Percentiles rank a stretch among this genome's conserved stretches.
Evolutionary conservation across 2,797 vertebrate genomes (phyloP).

Genomic region (Scarus forsteni): DNA sequence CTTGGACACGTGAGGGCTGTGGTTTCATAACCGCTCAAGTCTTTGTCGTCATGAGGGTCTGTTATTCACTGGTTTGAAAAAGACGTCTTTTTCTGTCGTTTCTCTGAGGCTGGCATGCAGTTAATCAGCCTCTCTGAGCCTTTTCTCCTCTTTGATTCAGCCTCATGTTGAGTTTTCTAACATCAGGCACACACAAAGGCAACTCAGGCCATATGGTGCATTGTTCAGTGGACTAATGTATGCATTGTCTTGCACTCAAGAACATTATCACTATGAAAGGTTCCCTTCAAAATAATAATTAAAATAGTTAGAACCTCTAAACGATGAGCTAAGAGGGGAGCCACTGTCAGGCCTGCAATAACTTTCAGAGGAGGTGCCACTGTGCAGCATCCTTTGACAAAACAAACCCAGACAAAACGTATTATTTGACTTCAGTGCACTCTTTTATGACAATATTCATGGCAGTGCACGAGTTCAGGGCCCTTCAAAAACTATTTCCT

Average conservation of each 20-base stretch:
- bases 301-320: background rate
- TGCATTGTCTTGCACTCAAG: background rate
- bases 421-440: too few species aligned
- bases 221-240: slow-evolving; percentile 1
- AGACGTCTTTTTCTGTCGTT: slow-evolving; percentile 8
- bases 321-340: too few species aligned
- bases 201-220: slow-evolving; percentile 16
- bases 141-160: slow-evolving; percentile 3
- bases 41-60: slow-evolving; percentile 5
- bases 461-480: too few species aligned
- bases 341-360: too few species aligned
- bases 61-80: background rate
- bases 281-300: slow-evolving; percentile 1
- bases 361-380: too few species aligned
- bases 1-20: background rate
- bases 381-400: too few species aligned
- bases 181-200: background rate
- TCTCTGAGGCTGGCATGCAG: background rate
- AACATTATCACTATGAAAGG: background rate
- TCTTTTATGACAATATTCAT: too few species aligned
- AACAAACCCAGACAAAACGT: too few species aligned
- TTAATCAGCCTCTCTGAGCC: background rate
- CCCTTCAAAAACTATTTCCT: too few species aligned
- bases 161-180: background rate
- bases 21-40: slow-evolving; percentile 5